phyloP scores from a whole-genome alignment of 2,888 invertebrate genomes.

The Lepidochitona cinerea region DNA sequence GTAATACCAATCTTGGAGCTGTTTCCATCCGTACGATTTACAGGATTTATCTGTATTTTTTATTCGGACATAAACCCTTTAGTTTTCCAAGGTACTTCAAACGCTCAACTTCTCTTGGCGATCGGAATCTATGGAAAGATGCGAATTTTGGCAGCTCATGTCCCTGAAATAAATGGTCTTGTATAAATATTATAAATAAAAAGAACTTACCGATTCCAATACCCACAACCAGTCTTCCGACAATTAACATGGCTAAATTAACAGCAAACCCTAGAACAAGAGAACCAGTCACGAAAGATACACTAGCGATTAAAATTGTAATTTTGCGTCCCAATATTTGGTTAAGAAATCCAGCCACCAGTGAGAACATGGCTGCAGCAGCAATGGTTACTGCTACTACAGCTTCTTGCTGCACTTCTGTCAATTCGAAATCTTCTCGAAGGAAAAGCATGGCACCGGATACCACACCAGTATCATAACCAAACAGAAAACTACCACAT shows the following conservation, averaged over 20 bases:
- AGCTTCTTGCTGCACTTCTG: constrained; percentile 72
- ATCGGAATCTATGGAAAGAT: too few species aligned
- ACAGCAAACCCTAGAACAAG: constrained; percentile 70
- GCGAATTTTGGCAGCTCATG: too few species aligned
- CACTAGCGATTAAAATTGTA: constrained; percentile 73
- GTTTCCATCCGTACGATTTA: too few species aligned
- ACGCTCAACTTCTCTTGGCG: too few species aligned
- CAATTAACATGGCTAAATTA: constrained; percentile 66
- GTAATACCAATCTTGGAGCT: too few species aligned
- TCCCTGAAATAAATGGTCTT: too few species aligned
- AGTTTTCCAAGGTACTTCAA: too few species aligned
- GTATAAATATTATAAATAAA: neutral
- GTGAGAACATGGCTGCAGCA: constrained; percentile 71
- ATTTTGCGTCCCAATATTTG: constrained; percentile 73
- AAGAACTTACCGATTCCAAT: constrained; percentile 71
- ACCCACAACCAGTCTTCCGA: constrained; percentile 72
- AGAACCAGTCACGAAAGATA: constrained; percentile 73
- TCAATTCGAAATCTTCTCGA: constrained; percentile 70
- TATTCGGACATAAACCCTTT: too few species aligned
- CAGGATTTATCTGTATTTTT: too few species aligned
- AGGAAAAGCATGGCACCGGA: constrained; percentile 73
- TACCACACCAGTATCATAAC: constrained; percentile 76
- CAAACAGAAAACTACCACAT: constrained; percentile 74
- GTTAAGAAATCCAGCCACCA: constrained; percentile 72
- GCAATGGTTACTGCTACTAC: constrained; percentile 73